Evolutionary conservation across 2,797 vertebrate species (phyloP).

Genomic region (Acanthornis magna): DNA sequence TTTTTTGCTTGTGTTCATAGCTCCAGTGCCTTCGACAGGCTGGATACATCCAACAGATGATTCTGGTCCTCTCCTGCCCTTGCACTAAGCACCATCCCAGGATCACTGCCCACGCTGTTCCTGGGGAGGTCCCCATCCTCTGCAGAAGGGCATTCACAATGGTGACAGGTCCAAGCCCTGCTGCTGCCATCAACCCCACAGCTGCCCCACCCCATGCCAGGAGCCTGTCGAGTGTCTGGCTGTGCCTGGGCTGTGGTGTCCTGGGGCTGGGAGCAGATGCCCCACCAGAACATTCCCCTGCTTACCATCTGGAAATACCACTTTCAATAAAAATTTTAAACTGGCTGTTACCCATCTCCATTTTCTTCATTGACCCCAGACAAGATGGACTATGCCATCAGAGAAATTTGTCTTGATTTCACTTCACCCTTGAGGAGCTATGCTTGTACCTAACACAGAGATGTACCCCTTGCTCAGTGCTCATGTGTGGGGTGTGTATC

Average conservation of each 20-base stretch:
- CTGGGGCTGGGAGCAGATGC: neutral
- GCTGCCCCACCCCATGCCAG: accelerated
- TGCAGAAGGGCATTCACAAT: accelerated
- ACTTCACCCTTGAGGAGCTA: neutral
- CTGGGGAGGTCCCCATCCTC: neutral
- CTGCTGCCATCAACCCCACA: neutral
- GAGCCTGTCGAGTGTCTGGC: neutral
- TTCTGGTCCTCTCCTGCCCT: neutral
- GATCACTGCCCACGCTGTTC: neutral
- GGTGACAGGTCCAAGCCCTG: neutral
- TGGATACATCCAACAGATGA: neutral
- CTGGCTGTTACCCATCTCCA: neutral
- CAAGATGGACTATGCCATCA: neutral
- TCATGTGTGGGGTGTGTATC: neutral
- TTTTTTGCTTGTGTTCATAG: neutral
- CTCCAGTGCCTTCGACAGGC: neutral
- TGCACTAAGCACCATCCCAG: neutral
- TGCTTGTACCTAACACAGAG: neutral
- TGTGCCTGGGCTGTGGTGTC: accelerated
- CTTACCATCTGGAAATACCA: neutral
- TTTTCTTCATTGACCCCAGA: neutral
- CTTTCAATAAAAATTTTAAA: neutral
- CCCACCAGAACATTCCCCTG: neutral
- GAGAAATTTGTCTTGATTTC: neutral
- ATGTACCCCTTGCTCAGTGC: neutral